Percentiles rank a stretch among this genome's conserved stretches.
These are phyloP conservation scores for Dendrolimus pini DNA, from an alignment of 2,888 invertebrate genomes.

Conservation along the genomic window DNA sequence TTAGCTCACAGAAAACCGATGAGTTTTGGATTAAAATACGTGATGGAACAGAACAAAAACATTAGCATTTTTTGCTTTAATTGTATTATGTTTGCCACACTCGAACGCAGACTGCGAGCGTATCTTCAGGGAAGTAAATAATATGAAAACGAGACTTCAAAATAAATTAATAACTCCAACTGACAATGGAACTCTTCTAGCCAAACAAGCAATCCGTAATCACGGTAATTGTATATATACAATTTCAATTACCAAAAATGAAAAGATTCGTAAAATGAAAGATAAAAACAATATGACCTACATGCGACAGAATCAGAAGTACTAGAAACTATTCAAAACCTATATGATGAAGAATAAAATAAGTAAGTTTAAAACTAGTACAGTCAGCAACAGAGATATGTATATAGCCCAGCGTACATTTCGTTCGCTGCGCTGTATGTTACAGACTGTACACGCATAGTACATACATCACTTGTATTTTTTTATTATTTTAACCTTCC, in stretches of 20 bases:
- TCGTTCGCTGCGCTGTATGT: neutral
- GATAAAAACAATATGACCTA: neutral
- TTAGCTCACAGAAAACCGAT: constrained; percentile 5
- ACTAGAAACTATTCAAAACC: neutral
- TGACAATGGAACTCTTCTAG: constrained; percentile 5
- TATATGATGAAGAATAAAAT: neutral
- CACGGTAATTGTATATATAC: constrained; percentile 2
- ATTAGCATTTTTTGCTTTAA: constrained; percentile 2
- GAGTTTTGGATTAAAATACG: constrained; percentile 8
- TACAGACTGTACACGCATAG: neutral
- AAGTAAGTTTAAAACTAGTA: too few species aligned
- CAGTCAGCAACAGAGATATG: neutral
- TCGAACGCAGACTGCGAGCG: constrained; percentile 5
- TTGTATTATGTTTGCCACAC: constrained; percentile 7
- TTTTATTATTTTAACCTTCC: neutral
- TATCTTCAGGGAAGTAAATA: constrained; percentile 3
- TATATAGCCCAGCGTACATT: neutral
- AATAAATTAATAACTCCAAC: constrained; percentile 7
- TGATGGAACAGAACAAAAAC: constrained; percentile 1
- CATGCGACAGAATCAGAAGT: neutral
- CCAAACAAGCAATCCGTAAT: constrained; percentile 4
- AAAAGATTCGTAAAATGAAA: constrained; percentile 3
- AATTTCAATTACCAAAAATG: constrained; percentile 1
- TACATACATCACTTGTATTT: neutral
- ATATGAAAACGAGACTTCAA: constrained; percentile 6